These are phyloP conservation scores for Syrista parreyssii DNA, from an alignment of 2,888 invertebrate species.

Conservation along the genomic window DNA sequence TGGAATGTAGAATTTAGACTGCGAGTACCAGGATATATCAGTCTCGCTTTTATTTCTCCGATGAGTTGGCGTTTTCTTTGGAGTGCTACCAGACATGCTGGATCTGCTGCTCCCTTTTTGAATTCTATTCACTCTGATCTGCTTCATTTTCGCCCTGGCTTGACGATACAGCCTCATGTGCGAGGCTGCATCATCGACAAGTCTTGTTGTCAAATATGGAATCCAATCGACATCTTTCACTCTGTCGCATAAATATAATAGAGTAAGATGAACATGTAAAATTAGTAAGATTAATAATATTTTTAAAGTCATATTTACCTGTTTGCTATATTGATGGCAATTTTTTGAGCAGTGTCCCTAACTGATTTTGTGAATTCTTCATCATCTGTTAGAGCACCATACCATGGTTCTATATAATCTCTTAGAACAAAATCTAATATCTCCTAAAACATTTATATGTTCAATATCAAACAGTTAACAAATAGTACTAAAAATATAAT, in stretches of 20 bases:
- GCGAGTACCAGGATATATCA: constrained; percentile 76
- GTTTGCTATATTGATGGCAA: constrained; percentile 74
- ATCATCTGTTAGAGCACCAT: constrained; percentile 75
- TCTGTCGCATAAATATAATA: constrained; percentile 49
- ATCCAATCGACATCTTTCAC: constrained; percentile 92
- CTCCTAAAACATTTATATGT: constrained; percentile 65
- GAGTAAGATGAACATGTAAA: background rate
- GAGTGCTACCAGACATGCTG: constrained; percentile 60
- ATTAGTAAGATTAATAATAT: background rate
- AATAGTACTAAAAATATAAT: background rate
- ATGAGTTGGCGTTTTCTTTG: constrained; percentile 69
- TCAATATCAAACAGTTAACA: background rate
- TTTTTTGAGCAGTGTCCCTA: constrained; percentile 76
- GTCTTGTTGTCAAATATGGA: constrained; percentile 84
- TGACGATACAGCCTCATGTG: constrained; percentile 89
- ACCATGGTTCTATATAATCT: constrained; percentile 86
- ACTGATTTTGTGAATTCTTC: constrained; percentile 80
- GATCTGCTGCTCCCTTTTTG: constrained; percentile 57
- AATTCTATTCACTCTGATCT: constrained; percentile 43
- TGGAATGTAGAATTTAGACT: constrained; percentile 74
- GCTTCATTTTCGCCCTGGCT: constrained; percentile 70
- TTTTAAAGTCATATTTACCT: constrained; percentile 59
- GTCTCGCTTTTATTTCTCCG: constrained; percentile 81
- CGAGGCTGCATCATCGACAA: constrained; percentile 91
- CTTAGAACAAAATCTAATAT: constrained; percentile 83